Percentiles rank a stretch among this genome's conserved stretches.
These are phyloP conservation scores for Drosophila dunni DNA, from an alignment of 1,140 invertebrate genomes.

Conservation along the genomic window DNA sequence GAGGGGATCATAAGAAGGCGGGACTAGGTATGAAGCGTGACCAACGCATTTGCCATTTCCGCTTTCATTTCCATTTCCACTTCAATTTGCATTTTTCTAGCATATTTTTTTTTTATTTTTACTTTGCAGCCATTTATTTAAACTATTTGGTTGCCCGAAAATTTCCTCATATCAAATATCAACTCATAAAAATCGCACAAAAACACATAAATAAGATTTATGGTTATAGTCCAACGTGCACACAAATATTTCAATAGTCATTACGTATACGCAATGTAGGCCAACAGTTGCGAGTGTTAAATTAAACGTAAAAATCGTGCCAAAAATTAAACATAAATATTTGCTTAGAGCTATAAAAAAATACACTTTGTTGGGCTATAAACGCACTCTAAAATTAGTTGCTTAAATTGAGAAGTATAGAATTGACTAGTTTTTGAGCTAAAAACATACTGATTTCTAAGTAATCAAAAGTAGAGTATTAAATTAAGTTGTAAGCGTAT, in stretches of 20 bases:
- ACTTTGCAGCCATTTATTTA: constrained; percentile 65
- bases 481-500: constrained; percentile 11
- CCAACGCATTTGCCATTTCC: constrained; percentile 69
- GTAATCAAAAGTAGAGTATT: not conserved
- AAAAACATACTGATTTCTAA: not conserved
- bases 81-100: constrained; percentile 65
- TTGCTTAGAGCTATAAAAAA: constrained; percentile 54
- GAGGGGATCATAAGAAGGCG: not conserved
- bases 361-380: constrained; percentile 30
- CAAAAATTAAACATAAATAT: constrained; percentile 74
- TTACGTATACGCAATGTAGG: constrained; percentile 66
- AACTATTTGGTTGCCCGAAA: constrained; percentile 58
- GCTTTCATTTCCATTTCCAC: constrained; percentile 10
- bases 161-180: constrained; percentile 63
- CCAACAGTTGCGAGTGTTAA: constrained; percentile 57
- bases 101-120: constrained; percentile 11
- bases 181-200: constrained; percentile 80
- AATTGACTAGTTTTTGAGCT: not conserved
- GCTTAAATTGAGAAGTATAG: not conserved
- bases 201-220: constrained; percentile 80
- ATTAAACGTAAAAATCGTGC: constrained; percentile 71
- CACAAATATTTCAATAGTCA: constrained; percentile 44
- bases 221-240: constrained; percentile 64
- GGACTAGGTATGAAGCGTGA: constrained; percentile 50
- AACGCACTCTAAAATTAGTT: not conserved